phyloP scores from a whole-genome alignment of 2,888 invertebrate species.

The Polymixis lichenea region DNA sequence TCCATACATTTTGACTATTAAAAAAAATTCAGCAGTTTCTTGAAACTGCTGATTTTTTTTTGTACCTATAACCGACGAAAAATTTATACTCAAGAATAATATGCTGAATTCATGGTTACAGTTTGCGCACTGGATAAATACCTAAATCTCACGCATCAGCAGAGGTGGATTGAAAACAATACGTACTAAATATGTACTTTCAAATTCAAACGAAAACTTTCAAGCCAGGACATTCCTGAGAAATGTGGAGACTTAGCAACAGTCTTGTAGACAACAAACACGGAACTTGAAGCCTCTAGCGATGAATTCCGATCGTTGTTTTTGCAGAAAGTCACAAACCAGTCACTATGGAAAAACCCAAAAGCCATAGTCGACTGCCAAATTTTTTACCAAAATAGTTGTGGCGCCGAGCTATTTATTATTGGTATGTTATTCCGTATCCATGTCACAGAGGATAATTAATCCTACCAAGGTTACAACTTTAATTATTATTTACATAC shows the following conservation, averaged over 20 bases:
- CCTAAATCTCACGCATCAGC: neutral
- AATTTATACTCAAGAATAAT: too few relatives aligned
- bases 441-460: constrained; percentile 9
- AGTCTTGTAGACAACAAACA: constrained; percentile 58
- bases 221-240: constrained; percentile 31
- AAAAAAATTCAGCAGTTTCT: too few relatives aligned
- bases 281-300: constrained; percentile 73
- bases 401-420: constrained; percentile 44
- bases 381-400: constrained; percentile 32
- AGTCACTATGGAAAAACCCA: constrained; percentile 79
- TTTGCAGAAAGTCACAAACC: constrained; percentile 78
- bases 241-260: constrained; percentile 23
- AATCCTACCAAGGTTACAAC: neutral
- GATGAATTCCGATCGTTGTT: constrained; percentile 76
- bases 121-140: too few relatives aligned
- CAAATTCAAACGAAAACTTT: neutral
- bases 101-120: too few relatives aligned
- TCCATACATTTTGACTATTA: too few relatives aligned
- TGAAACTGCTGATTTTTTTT: too few relatives aligned
- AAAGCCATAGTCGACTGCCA: constrained; percentile 34
- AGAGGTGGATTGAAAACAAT: neutral
- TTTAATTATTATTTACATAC: neutral
- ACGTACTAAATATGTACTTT: neutral
- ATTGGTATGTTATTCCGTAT: constrained; percentile 15
- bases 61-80: too few relatives aligned